Evolutionary conservation across 2,888 invertebrate species (phyloP).

Genomic region (Augochlorella aurata): DNA sequence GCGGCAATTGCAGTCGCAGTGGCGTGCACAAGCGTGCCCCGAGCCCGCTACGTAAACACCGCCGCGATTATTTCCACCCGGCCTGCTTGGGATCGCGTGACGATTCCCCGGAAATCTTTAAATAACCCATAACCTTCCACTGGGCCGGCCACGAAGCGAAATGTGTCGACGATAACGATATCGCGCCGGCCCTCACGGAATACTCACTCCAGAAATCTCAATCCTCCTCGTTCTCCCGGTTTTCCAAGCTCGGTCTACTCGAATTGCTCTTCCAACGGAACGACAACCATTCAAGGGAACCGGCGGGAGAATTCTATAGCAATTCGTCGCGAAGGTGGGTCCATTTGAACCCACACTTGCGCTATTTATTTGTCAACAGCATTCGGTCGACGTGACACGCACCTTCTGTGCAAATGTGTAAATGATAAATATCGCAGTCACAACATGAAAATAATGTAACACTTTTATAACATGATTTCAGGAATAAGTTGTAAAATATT

Average conservation of each 20-base stretch:
- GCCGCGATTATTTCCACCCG: conserved; percentile 52
- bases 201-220: neutral
- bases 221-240: neutral
- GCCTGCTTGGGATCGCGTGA: conserved; percentile 41
- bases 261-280: neutral
- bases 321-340: too few relatives aligned
- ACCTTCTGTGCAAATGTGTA: too few relatives aligned
- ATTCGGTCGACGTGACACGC: too few relatives aligned
- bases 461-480: too few relatives aligned
- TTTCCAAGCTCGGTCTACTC: neutral
- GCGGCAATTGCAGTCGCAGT: conserved; percentile 44
- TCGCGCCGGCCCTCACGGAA: conserved; percentile 36
- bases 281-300: neutral
- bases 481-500: too few relatives aligned
- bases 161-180: conserved; percentile 45
- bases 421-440: too few relatives aligned
- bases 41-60: conserved; percentile 47
- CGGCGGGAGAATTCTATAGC: too few relatives aligned
- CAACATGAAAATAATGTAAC: too few relatives aligned
- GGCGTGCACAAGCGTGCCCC: conserved; percentile 66
- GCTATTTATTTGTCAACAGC: too few relatives aligned
- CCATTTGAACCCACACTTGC: too few relatives aligned
- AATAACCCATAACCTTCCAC: conserved; percentile 50
- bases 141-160: conserved; percentile 8
- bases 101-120: conserved; percentile 53